These are phyloP conservation scores for Petaurus breviceps DNA, from an alignment of 2,113 vertebrate genomes.

Conservation along the genomic window DNA sequence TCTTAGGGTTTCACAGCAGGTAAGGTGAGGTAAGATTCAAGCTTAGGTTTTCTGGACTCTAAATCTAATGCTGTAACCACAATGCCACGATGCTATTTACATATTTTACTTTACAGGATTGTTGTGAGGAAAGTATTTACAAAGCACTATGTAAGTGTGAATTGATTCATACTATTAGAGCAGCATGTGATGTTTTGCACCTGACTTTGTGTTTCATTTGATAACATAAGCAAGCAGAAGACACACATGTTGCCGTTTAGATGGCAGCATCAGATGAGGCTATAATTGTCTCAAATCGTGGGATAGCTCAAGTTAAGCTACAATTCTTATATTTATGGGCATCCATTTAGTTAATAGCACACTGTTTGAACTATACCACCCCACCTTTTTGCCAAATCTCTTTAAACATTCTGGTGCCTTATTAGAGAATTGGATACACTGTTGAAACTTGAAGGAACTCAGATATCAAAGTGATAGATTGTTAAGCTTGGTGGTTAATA, in stretches of 20 bases:
- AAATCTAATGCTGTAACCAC: not conserved
- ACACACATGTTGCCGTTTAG: not conserved
- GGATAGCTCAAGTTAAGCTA: not conserved
- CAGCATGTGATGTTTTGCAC: not conserved
- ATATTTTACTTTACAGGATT: not conserved
- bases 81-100: not conserved
- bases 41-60: not conserved
- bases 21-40: not conserved
- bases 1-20: not conserved
- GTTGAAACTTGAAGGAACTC: not conserved
- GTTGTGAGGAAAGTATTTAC: not conserved
- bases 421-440: not conserved
- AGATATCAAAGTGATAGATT: conserved; percentile 45
- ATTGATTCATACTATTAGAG: not conserved
- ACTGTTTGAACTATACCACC: not conserved
- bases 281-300: not conserved
- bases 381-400: conserved; percentile 29
- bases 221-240: not conserved
- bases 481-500: not conserved
- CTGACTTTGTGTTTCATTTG: not conserved
- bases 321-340: conserved; percentile 61
- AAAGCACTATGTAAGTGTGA: not conserved
- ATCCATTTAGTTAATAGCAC: conserved; percentile 42
- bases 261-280: not conserved
- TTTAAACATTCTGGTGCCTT: conserved; percentile 20